phyloP scores from a whole-genome alignment of 2,888 invertebrate species.

The Zygaena filipendulae region DNA sequence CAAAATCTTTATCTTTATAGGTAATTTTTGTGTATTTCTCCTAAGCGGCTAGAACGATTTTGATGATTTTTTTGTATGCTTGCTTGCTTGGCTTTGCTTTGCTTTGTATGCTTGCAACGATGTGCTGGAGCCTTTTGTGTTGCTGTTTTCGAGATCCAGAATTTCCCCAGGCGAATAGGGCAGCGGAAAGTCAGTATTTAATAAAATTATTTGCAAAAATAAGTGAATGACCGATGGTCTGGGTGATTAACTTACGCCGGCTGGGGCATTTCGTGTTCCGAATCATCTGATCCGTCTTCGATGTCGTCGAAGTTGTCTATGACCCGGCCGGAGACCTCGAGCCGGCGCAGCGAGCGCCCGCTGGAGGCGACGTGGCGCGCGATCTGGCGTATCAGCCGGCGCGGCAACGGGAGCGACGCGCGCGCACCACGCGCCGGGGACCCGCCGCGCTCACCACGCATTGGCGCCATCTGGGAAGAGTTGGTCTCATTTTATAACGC shows the following conservation, averaged over 20 bases:
- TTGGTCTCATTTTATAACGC: not conserved
- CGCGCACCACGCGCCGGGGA: conserved; percentile 62
- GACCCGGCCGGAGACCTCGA: conserved; percentile 59
- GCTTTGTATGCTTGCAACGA: too few species aligned
- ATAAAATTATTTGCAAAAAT: too few species aligned
- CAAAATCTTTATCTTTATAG: too few species aligned
- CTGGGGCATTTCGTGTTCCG: conserved; percentile 48
- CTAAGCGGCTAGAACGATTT: too few species aligned
- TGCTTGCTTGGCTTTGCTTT: too few species aligned
- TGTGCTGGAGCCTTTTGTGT: too few species aligned
- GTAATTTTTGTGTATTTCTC: too few species aligned
- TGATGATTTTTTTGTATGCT: too few species aligned
- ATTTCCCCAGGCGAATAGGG: too few species aligned
- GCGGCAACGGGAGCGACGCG: conserved; percentile 54
- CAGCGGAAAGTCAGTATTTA: too few species aligned
- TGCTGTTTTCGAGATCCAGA: too few species aligned
- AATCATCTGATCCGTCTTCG: conserved; percentile 51
- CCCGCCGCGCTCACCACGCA: conserved; percentile 61
- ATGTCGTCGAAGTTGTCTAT: conserved; percentile 65
- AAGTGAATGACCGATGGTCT: too few species aligned
- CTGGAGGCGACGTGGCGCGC: conserved; percentile 61
- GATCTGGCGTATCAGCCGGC: conserved; percentile 58
- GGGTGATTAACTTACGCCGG: conserved; percentile 49
- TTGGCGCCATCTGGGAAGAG: conserved; percentile 53
- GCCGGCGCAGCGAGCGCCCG: conserved; percentile 56